Evolutionary conservation across 2,797 vertebrate genomes (phyloP).

Genomic region (Rhynchonycteris naso): DNA sequence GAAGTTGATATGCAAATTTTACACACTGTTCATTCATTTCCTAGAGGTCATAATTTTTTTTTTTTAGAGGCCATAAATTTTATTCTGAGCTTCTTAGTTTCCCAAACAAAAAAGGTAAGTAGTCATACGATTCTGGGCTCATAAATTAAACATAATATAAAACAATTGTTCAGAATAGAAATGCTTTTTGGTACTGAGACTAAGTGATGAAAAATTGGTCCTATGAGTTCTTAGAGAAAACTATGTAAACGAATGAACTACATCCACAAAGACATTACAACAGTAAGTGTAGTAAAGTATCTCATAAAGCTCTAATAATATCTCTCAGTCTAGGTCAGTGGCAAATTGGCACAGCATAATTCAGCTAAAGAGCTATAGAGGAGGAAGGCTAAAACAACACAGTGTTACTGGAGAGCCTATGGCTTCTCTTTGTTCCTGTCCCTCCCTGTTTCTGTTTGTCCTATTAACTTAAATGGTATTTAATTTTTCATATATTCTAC

Average conservation of each 20-base stretch:
- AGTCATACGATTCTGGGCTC: not conserved
- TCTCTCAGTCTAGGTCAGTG: not conserved
- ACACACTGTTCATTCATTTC: not conserved
- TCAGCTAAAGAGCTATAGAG: not conserved
- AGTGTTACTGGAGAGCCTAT: not conserved
- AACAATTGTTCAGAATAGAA: not conserved
- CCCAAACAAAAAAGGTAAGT: not conserved
- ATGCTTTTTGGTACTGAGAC: not conserved
- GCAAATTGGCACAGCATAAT: not conserved
- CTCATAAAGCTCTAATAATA: not conserved
- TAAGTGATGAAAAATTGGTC: conserved; percentile 34
- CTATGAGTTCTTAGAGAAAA: not conserved
- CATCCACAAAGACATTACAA: not conserved
- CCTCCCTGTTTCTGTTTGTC: not conserved
- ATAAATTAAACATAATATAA: conserved; percentile 30
- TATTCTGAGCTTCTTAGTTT: not conserved
- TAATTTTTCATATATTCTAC: not conserved
- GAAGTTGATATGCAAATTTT: not conserved
- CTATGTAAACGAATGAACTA: not conserved
- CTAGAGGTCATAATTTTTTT: not conserved
- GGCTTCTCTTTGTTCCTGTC: not conserved
- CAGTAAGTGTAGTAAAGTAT: not conserved
- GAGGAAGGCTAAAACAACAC: not conserved
- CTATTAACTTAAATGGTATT: not conserved
- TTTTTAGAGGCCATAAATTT: conserved; percentile 20